These are phyloP conservation scores for Ephydatia muelleri DNA, from an alignment of 37 sponge, comb jelly and placozoan genomes.

Conservation along the genomic window DNA sequence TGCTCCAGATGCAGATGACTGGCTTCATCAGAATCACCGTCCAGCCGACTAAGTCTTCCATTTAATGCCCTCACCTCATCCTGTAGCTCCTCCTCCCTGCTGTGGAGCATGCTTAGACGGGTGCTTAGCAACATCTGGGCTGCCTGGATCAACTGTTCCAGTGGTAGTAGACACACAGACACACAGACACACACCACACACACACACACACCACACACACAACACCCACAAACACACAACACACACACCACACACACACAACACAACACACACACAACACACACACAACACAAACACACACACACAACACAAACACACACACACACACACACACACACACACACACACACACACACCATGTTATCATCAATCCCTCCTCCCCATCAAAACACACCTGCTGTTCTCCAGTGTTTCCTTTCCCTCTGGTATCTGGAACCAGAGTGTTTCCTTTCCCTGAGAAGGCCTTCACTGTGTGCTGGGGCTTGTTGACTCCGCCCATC, in stretches of 20 bases:
- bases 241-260: too few species aligned
- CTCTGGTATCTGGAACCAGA: background rate
- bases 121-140: slow-evolving; percentile 24
- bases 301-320: slow-evolving; percentile 4
- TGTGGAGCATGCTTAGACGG: slow-evolving; percentile 9
- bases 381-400: background rate
- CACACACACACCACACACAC: too few species aligned
- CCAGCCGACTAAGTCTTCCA: slow-evolving; percentile 16
- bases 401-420: background rate
- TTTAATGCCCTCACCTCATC: slow-evolving; percentile 41
- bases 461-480: slow-evolving; percentile 32
- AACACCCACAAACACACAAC: too few species aligned
- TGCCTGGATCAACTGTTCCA: background rate
- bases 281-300: background rate
- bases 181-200: too few species aligned
- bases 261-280: background rate
- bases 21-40: slow-evolving; percentile 10
- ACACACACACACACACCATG: slow-evolving; percentile 22
- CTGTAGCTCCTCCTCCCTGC: slow-evolving; percentile 28
- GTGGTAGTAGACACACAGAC: too few species aligned
- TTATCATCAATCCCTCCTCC: too few species aligned
- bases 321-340: slow-evolving; percentile 46
- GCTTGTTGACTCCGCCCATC: slow-evolving; percentile 4
- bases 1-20: background rate
- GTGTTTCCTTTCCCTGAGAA: slow-evolving; percentile 81